Base-by-base conservation (phyloP, 2,888 invertebrate genomes). In the Cheilosia pagana region DNA sequence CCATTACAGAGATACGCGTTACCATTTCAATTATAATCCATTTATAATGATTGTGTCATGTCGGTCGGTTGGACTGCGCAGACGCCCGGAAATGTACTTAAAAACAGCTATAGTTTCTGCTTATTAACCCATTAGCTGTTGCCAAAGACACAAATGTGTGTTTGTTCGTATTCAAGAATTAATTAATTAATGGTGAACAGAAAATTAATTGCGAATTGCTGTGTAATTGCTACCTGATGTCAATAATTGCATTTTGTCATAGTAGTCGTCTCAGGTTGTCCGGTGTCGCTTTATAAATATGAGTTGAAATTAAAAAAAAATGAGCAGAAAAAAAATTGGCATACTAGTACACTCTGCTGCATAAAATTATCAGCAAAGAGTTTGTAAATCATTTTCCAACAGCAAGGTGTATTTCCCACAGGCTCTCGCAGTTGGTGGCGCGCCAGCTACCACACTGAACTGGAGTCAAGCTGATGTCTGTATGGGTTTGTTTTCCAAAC, bases 151-250 rank as follows among this genome's bases (percentile, higher is more conserved):
- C n/a, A 41, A 10, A 35, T 16, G 25, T 43, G 10, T 35, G 16
- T 19, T 23, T 8, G 23, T 16, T 41, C 43, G 45, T 39, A 60
- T 16, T 35, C 35, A 28, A 62, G 39, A 78, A 83, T 72, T 83
- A 83, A 78, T 83, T 83, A 68, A 77, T 78, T 78, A 81, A 81
- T 81, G 75, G 85, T 85, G 81, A 81, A 85, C 85, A 81, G 85
- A 65, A 81, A 85, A 85, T 85, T 85, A 81, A 85, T 85, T 81
- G 81, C 85, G 76, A 81, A 85, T 85, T 81, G 76, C 85, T 85
- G 63, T 85, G 85, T 85, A 85, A 85, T 85, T 85, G 85, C 85
- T 85, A 81, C 85, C 76, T 85, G 71, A 76, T 85, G 81, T 85
- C 85, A 85, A 85, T 85, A 85, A 85, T 76, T 81, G 85, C 81